These are phyloP conservation scores for Catharus minimus DNA, from an alignment of 2,113 vertebrate genomes.

Conservation along the genomic window DNA sequence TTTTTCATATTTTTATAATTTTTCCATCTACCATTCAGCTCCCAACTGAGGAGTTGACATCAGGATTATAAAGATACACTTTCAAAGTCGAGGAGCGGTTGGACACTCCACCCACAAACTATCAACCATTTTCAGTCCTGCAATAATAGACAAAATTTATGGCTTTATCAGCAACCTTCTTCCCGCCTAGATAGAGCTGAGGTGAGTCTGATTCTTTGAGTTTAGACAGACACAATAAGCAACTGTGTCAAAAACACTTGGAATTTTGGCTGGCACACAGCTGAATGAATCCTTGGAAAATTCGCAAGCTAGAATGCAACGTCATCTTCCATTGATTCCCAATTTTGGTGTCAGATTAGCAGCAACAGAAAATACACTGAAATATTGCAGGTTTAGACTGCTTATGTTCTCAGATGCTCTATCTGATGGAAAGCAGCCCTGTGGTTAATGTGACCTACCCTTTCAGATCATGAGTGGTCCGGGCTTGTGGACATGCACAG, in stretches of 20 bases:
- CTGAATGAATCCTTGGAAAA: not conserved
- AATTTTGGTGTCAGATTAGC: not conserved
- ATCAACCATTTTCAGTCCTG: not conserved
- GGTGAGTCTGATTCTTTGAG: not conserved
- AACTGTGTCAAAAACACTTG: not conserved
- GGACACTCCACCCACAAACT: not conserved
- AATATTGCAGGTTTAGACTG: not conserved
- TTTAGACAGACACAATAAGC: not conserved
- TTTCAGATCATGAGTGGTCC: not conserved
- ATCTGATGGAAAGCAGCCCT: not conserved
- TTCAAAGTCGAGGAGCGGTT: not conserved
- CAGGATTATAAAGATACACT: not conserved
- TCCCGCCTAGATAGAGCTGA: not conserved
- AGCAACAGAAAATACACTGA: not conserved
- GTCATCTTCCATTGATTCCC: not conserved
- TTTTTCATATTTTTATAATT: not conserved
- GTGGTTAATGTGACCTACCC: not conserved
- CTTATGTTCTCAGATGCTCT: not conserved
- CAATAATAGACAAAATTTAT: fast-evolving
- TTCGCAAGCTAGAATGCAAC: not conserved
- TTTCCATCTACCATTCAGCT: not conserved
- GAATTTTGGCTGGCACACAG: not conserved
- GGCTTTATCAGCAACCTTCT: not conserved
- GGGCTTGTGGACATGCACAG: not conserved
- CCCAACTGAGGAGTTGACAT: fast-evolving